Base-by-base conservation (phyloP, 2,113 vertebrate species). In the Meles meles region DNA sequence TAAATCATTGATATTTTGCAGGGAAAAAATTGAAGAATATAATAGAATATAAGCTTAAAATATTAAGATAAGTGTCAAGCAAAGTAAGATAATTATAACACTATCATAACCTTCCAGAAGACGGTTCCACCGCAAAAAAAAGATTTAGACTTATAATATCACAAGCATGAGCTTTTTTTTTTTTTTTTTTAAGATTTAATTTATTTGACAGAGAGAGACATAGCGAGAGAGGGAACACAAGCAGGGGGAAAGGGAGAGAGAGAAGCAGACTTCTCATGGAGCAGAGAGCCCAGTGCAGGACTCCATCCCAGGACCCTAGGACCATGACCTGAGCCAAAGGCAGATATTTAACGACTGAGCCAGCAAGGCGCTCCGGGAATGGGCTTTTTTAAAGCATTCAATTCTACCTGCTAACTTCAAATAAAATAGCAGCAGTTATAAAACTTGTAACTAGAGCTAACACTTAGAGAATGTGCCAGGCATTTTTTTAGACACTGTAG, bases 381-480 rank as follows among this genome's bases (percentile, higher is more conserved):
- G 59, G 25, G 57, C 57, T 59, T 81, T 67, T 87, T 20, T 67
- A 82, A 93, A 87, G 44, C 67, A 69, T 90, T 76, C 52, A 87
- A 88, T 59, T 91, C 67, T 69, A 82, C n/a, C 27, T 85, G 42
- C n/a, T 87, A 92, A 88, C 29, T 72, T 92, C 55, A 82, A 96
- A 57, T 79, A 94, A 94, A 76, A 88, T 29, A 92, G 44, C 20
- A 25, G 63, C 34, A 67, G 82, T 88, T 47, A 65, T 74, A 91
- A 65, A 59, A 76, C 34, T 55, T 63, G 72, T 29, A 88, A 84
- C 7, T 4, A 63, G 52, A 34, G 23, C 29, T 79, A 93, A 79
- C 39, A 52, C 77, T 88, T 84, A 80, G 8, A 96, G 34, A 96
- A 76, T 88, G 61, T 83, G n/a, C 37, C 49, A 57, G 31, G 65